Conservation (phyloP, 2,113 vertebrate species). For the Monopterus albus region DNA sequence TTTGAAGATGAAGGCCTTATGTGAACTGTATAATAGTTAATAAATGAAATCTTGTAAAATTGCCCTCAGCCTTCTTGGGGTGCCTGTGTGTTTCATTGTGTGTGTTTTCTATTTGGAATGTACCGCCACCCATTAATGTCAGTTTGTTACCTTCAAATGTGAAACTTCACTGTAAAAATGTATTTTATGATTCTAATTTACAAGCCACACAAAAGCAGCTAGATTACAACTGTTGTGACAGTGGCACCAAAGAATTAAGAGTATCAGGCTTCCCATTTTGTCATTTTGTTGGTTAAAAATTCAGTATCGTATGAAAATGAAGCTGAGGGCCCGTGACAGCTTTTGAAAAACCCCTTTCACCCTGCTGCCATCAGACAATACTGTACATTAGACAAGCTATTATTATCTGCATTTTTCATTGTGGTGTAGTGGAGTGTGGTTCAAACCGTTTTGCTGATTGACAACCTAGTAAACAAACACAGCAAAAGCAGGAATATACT, state of each 20-base stretch:
- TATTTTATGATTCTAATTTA: background rate
- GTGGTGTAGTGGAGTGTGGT: background rate
- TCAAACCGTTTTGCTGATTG: constrained; percentile 35
- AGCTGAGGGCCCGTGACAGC: background rate
- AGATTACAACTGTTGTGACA: constrained; percentile 16
- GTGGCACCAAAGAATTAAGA: background rate
- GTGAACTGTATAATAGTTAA: constrained; percentile 96
- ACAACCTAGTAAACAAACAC: constrained; percentile 20
- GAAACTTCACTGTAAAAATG: background rate
- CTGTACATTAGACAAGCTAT: constrained; percentile 18
- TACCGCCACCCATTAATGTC: background rate
- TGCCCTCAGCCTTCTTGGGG: constrained; percentile 44
- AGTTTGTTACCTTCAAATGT: background rate
- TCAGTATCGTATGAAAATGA: constrained; percentile 2
- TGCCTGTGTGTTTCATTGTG: constrained; percentile 25
- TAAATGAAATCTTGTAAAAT: constrained; percentile 94
- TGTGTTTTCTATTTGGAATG: background rate
- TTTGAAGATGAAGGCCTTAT: constrained; percentile 93
- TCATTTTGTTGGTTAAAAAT: constrained; percentile 28
- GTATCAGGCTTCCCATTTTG: constrained; percentile 9
- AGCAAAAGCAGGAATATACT: background rate
- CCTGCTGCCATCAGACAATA: constrained; percentile 30
- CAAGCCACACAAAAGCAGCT: background rate
- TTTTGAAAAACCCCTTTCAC: constrained; percentile 20
- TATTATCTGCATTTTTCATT: constrained; percentile 31